Evolutionary conservation across 2,797 vertebrate species (phyloP), one percentile per base, ranked within the genome.

Genomic region (Acanthiza pusilla): DNA sequence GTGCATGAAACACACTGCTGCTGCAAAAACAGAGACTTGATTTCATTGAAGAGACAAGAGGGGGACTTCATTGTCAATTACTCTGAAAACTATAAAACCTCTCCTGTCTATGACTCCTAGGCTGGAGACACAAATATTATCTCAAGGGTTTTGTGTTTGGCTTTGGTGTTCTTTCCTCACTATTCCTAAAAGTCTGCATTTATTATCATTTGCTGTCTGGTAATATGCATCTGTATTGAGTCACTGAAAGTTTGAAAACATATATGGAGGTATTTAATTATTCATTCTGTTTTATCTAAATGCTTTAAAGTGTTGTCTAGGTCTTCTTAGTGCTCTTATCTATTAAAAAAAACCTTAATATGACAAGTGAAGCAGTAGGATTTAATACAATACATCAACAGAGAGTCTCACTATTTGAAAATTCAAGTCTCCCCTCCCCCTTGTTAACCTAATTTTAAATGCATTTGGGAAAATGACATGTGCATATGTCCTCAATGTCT

Each of bases 361-460:
- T 68, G 34, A 54, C 42, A 87, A 74, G 10, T 4, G 19, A 84
- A 84, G 23, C 29, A 45, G 22, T 48, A 80, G 10, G 67, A 67
- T 73, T 88, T 87, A 91, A 93, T 68, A 51, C 5, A 71, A 57
- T 85, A 18, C 50, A 77, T 70, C 67, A 79, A 76, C 13, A 71
- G 26, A 63, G 71, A 93, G 29, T 85, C 51, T 91, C 21, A 23
- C 9, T 36, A 54, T 95, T 71, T 87, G 81, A 96, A 91, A 94
- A 91, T 71, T 80, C 54, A 94, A 89, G n/a, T 48, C 50, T 92
- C 86, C 61, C 86, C 61, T 94, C 91, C 77, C 63, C 42, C 78
- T 89, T 73, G 68, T 54, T 95, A 93, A 96, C 92, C 94, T 94
- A 97, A 91, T 96, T 97, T 95, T 85, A 67, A 83, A 89, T 85